These are phyloP conservation scores for Trachelus troglodyta DNA, from an alignment of 2,888 invertebrate species.

Conservation along the genomic window DNA sequence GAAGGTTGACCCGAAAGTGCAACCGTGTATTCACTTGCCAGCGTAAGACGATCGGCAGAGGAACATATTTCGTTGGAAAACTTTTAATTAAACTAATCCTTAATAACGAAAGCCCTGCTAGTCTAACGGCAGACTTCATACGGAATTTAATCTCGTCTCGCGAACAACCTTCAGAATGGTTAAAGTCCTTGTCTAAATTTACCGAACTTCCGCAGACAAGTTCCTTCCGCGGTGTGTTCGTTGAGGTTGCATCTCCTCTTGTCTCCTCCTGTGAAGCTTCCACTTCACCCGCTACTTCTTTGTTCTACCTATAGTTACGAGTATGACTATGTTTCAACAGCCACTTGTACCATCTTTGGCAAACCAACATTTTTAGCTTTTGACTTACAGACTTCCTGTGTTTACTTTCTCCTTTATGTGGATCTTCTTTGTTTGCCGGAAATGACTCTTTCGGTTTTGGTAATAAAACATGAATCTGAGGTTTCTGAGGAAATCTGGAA, in stretches of 20 bases:
- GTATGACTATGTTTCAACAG: not conserved
- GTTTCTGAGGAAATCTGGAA: not conserved
- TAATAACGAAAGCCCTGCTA: slow-evolving; percentile 10
- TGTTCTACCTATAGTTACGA: not conserved
- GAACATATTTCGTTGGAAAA: slow-evolving; percentile 12
- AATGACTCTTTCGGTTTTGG: no score
- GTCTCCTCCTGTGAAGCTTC: not conserved
- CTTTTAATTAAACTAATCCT: slow-evolving; percentile 19
- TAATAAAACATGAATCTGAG: not conserved
- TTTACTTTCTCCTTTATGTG: no score
- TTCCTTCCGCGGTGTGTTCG: not conserved
- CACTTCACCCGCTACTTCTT: not conserved
- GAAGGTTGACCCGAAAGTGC: not conserved
- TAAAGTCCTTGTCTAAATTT: slow-evolving; percentile 2
- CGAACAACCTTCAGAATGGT: not conserved
- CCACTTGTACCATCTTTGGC: not conserved
- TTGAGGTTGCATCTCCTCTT: not conserved
- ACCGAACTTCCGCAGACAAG: not conserved
- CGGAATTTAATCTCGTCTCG: slow-evolving; percentile 16
- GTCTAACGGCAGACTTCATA: slow-evolving; percentile 6
- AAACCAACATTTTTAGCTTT: not conserved
- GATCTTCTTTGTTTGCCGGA: no score
- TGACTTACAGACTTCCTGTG: not conserved
- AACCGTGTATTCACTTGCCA: not conserved
- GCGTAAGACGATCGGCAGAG: not conserved